Evolutionary conservation across 1,140 invertebrate genomes (phyloP).

Genomic region (Saxidomus purpurata): DNA sequence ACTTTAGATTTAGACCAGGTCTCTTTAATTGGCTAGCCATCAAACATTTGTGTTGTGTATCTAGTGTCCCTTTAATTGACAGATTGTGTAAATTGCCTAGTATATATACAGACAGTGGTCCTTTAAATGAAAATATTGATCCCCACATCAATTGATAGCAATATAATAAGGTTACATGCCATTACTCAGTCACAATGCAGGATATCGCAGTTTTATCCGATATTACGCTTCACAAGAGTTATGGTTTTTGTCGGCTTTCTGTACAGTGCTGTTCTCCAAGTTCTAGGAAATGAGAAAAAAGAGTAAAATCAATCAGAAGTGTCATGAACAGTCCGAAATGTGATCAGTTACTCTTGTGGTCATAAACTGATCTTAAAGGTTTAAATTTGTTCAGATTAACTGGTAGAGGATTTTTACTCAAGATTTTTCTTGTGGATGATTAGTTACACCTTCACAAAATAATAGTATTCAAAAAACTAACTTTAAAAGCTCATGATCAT

Average conservation of each 20-base stretch:
- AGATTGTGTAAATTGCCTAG: background rate
- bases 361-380: background rate
- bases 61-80: background rate
- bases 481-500: too few species aligned
- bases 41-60: too few species aligned
- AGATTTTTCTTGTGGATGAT: too few species aligned
- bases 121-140: slow-evolving; percentile 44
- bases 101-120: background rate
- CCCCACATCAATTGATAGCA: slow-evolving; percentile 16
- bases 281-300: slow-evolving; percentile 34
- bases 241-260: slow-evolving; percentile 31
- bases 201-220: slow-evolving; percentile 59
- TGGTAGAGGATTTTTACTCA: too few species aligned
- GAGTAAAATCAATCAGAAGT: slow-evolving; percentile 41
- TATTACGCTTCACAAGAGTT: slow-evolving; percentile 45
- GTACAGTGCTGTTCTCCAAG: slow-evolving; percentile 2
- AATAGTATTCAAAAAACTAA: too few species aligned
- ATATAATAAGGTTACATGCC: slow-evolving; percentile 53
- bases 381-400: too few species aligned
- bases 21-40: too few species aligned
- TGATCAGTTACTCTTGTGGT: background rate
- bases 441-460: too few species aligned
- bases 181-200: slow-evolving; percentile 52
- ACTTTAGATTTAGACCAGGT: too few species aligned
- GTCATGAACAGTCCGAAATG: background rate